These are phyloP conservation scores for Saturnia pavonia DNA, from an alignment of 2,888 invertebrate genomes.

Conservation along the genomic window DNA sequence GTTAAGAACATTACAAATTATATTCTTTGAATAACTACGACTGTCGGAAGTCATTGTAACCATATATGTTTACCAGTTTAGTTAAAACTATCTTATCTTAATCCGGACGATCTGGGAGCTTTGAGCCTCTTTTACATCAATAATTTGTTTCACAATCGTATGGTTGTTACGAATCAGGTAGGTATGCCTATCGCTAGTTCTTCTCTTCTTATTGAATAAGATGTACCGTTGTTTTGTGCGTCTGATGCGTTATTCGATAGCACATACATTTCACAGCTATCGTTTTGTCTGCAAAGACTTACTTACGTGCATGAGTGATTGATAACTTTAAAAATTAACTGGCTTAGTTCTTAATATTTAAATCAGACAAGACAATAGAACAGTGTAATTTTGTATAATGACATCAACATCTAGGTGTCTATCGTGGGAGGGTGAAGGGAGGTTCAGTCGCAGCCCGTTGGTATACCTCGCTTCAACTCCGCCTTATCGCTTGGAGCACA, in stretches of 20 bases:
- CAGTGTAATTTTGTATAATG: constrained; percentile 59
- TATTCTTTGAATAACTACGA: no score
- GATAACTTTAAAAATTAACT: not conserved
- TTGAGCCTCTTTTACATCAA: not conserved
- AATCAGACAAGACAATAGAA: constrained; percentile 46
- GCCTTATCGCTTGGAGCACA: constrained; percentile 75
- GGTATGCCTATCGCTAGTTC: not conserved
- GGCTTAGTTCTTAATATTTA: not conserved
- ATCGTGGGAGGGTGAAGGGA: constrained; percentile 40
- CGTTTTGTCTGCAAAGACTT: not conserved
- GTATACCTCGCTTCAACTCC: constrained; percentile 46
- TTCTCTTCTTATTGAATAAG: not conserved
- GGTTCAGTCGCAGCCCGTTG: constrained; percentile 36
- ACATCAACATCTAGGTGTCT: constrained; percentile 42
- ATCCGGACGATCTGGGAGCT: not conserved
- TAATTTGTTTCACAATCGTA: not conserved
- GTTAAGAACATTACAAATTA: no score
- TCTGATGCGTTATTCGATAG: not conserved
- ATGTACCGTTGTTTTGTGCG: not conserved
- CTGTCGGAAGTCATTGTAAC: no score
- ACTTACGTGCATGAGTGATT: not conserved
- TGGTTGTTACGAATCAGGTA: not conserved
- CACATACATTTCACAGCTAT: not conserved
- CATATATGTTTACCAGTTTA: not conserved
- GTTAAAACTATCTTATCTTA: no score